These are phyloP conservation scores for Podabrus alpinus DNA, from an alignment of 2,888 invertebrate species.

Conservation along the genomic window DNA sequence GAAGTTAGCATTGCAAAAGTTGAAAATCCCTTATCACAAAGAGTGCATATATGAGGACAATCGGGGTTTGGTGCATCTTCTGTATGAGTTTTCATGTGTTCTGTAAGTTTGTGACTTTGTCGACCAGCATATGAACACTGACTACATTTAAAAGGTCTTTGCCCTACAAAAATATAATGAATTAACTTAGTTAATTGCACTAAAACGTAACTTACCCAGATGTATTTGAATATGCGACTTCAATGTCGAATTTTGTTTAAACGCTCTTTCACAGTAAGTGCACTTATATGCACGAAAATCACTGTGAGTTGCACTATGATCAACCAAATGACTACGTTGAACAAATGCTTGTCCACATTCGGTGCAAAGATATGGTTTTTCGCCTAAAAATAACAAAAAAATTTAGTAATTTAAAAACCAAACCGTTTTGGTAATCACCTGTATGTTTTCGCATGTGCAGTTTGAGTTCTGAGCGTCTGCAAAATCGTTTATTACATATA, in stretches of 20 bases:
- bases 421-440: slow-evolving; percentile 35
- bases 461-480: slow-evolving; percentile 46
- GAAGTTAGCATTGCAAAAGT: slow-evolving; percentile 31
- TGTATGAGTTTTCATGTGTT: slow-evolving; percentile 47
- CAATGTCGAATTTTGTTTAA: slow-evolving; percentile 46
- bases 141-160: slow-evolving; percentile 47
- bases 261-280: slow-evolving; percentile 45
- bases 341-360: slow-evolving; percentile 47
- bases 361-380: slow-evolving; percentile 48
- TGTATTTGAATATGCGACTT: slow-evolving; percentile 49
- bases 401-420: not conserved
- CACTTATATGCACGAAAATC: slow-evolving; percentile 48
- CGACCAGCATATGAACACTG: slow-evolving; percentile 48
- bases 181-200: not conserved
- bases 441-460: slow-evolving; percentile 51
- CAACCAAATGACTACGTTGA: slow-evolving; percentile 49
- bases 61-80: slow-evolving; percentile 14
- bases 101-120: slow-evolving; percentile 46
- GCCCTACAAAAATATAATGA: slow-evolving; percentile 35
- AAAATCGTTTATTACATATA: slow-evolving; percentile 49
- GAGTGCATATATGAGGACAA: slow-evolving; percentile 26
- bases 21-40: slow-evolving; percentile 29
- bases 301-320: slow-evolving; percentile 47
- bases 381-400: slow-evolving; percentile 38
- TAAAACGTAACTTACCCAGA: slow-evolving; percentile 37